Conservation (phyloP, 2,888 invertebrate species). For the Odontocerum albicorne region DNA sequence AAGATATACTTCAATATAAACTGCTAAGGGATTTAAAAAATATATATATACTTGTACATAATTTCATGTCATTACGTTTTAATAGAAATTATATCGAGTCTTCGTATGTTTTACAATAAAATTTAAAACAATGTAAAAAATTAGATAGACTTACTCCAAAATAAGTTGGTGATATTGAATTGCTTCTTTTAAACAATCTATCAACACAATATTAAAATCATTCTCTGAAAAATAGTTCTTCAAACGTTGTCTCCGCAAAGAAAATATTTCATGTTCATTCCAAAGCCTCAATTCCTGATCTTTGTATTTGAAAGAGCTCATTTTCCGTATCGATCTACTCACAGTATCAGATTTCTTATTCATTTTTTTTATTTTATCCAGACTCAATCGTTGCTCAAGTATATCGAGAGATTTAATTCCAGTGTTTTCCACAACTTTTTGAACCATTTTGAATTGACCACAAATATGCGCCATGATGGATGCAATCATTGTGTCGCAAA, state of each 20-base stretch:
- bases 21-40: too few relatives aligned
- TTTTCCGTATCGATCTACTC: not conserved
- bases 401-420: slow-evolving; percentile 23
- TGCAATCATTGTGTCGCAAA: slow-evolving; percentile 33
- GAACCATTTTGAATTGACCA: slow-evolving; percentile 33
- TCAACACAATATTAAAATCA: slow-evolving; percentile 26
- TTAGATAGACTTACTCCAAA: slow-evolving; percentile 25
- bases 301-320: not conserved
- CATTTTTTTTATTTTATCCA: not conserved
- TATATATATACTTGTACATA: too few relatives aligned
- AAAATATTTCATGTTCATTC: slow-evolving; percentile 12
- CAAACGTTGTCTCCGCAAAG: slow-evolving; percentile 6
- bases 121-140: not conserved
- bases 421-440: slow-evolving; percentile 25
- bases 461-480: slow-evolving; percentile 35
- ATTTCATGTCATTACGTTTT: too few relatives aligned
- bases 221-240: slow-evolving; percentile 27
- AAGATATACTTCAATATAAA: too few relatives aligned
- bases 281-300: not conserved
- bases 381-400: slow-evolving; percentile 8
- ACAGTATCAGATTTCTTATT: not conserved
- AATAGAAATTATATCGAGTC: too few relatives aligned
- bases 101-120: not conserved
- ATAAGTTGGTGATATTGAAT: slow-evolving; percentile 31
- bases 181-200: slow-evolving; percentile 24